Evolutionary conservation across 2,797 vertebrate species (phyloP).

Genomic region (Strix occidentalis): DNA sequence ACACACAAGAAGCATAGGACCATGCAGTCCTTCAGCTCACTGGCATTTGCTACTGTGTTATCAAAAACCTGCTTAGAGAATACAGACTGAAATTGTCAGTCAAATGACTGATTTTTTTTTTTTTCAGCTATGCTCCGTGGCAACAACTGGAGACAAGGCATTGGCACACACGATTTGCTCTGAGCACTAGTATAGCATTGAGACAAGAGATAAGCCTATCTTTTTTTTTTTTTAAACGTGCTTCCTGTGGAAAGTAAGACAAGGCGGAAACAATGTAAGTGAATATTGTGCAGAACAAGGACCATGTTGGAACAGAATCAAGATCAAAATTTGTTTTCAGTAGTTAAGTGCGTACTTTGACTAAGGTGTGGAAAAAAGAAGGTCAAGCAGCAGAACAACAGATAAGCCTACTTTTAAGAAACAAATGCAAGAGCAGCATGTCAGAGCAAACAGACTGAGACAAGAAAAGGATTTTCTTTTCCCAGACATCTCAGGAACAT

Average conservation of each 20-base stretch:
- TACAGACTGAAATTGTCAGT: neutral
- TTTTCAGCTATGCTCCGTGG: neutral
- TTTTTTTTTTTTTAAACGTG: neutral
- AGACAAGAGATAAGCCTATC: conserved; percentile 28
- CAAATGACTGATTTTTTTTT: neutral
- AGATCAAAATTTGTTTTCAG: conserved; percentile 51
- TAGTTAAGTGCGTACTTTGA: conserved; percentile 13
- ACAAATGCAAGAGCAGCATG: neutral
- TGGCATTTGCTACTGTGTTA: neutral
- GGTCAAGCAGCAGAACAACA: neutral
- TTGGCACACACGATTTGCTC: neutral
- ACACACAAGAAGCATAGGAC: neutral
- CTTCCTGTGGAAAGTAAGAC: conserved; percentile 57
- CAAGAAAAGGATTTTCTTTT: neutral
- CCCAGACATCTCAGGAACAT: neutral
- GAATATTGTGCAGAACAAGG: conserved; percentile 26
- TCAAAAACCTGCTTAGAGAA: neutral
- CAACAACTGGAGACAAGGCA: neutral
- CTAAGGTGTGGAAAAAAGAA: neutral
- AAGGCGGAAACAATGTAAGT: conserved; percentile 54
- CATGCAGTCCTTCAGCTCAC: neutral
- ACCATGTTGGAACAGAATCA: neutral
- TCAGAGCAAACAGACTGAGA: neutral
- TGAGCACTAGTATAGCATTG: neutral
- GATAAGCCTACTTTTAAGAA: conserved; percentile 23